These are phyloP conservation scores for Hydrotaea cyrtoneurina DNA, from an alignment of 2,888 invertebrate species.

Conservation along the genomic window DNA sequence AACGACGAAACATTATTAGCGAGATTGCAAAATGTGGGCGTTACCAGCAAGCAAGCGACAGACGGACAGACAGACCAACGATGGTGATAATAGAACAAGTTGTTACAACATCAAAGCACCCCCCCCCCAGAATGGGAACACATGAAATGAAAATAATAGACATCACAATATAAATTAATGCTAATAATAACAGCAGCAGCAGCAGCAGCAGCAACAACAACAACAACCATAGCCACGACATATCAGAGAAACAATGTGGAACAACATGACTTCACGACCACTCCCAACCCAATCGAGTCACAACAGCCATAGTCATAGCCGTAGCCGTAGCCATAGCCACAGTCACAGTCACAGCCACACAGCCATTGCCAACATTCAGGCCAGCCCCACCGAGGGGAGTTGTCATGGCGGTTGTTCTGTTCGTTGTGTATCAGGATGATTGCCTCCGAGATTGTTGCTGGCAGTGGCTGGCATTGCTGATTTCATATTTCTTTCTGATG, in stretches of 20 bases:
- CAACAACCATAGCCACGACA: neutral
- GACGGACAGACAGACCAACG: neutral
- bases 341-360: neutral
- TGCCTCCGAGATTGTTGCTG: neutral
- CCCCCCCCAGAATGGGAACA: constrained; percentile 18
- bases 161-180: constrained; percentile 41
- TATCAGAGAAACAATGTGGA: constrained; percentile 13
- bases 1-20: constrained; percentile 23
- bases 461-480: constrained; percentile 2
- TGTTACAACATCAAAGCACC: constrained; percentile 28
- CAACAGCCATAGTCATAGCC: neutral
- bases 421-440: neutral
- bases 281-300: neutral
- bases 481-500: constrained; percentile 11
- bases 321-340: neutral
- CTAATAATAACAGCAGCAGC: constrained; percentile 27
- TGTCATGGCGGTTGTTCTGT: constrained; percentile 12
- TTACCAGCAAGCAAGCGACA: neutral
- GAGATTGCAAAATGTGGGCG: constrained; percentile 24
- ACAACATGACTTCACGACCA: constrained; percentile 20
- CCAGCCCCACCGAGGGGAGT: neutral
- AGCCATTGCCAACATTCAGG: neutral
- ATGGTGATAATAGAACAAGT: neutral
- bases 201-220: neutral
- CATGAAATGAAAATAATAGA: constrained; percentile 36